Base-by-base conservation (phyloP, 1,140 invertebrate species). In the Periplaneta americana region DNA sequence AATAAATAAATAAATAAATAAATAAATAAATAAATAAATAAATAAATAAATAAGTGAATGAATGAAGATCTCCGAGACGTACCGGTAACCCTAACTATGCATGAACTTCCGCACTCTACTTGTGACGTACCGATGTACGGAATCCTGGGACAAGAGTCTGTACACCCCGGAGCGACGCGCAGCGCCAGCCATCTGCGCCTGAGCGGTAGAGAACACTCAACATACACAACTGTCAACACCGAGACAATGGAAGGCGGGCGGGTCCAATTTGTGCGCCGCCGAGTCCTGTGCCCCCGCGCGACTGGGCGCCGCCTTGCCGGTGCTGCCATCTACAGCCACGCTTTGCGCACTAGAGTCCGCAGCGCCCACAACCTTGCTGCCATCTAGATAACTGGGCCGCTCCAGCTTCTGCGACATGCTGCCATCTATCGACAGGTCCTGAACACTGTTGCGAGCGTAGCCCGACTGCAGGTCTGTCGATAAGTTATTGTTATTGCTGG, bases 211-310 rank as follows among this genome's bases (percentile, higher is more conserved):
- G n/a, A 6, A 3, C 15, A 22, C 76, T 39, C 57, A 81, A 33
- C 82, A 81, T 15, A 81, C 75, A 48, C 80, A 83, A 48, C 48
- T 77, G 78, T 81, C 79, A 22, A 81, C 80, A 18, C 80, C 80
- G n/a, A 83, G 80, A 57, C 82, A 81, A 75, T 81, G 75, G 28
- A 81, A 39, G 11, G 77, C 35, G 18, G 66, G 82, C 31, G 82
- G 31, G 74, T 48, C 74, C 13, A 77, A n/a, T 8, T 37, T 37
- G 22, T 57, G 75, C 2, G 35, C 76, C 37, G 76, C 33, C 10
- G 33, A 22, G n/a, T 36, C 34, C 33, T 34, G 75, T 1, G 75
- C 31, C 22, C 75, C 33, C 75, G 28, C 75, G 34, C 75, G 75
- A 32, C 32, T 32, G 75, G 75, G 75, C 32, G 33, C 75, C 1